Evolutionary conservation across 1,140 invertebrate species (phyloP).

Genomic region (Brachystomella parvula): DNA sequence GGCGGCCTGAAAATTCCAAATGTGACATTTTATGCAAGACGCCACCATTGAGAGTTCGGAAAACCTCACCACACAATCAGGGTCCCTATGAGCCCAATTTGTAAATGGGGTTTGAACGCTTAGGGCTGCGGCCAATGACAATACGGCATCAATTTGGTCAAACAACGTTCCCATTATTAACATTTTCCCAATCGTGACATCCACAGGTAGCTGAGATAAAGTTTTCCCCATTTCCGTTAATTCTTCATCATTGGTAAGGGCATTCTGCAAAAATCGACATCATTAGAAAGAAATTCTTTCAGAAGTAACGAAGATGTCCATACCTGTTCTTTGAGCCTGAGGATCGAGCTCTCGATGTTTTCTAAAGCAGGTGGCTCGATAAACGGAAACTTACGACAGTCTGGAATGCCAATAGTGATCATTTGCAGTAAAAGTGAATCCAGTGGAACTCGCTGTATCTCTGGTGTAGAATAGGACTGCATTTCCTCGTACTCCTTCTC

Average conservation of each 20-base stretch:
- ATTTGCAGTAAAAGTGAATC: constrained; percentile 89
- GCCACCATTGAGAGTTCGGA: background rate
- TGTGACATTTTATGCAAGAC: background rate
- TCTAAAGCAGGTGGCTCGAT: constrained; percentile 77
- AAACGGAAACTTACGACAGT: constrained; percentile 89
- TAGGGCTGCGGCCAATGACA: constrained; percentile 82
- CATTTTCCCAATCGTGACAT: constrained; percentile 93
- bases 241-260: constrained; percentile 70
- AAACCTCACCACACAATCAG: constrained; percentile 50
- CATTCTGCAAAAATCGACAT: constrained; percentile 52
- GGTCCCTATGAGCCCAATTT: constrained; percentile 73
- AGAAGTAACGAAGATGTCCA: background rate
- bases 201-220: constrained; percentile 81
- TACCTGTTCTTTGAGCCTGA: constrained; percentile 80
- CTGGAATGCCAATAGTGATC: constrained; percentile 86
- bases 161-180: constrained; percentile 86
- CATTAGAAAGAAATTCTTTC: constrained; percentile 14
- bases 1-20: constrained; percentile 50
- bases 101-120: constrained; percentile 92
- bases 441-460: constrained; percentile 83
- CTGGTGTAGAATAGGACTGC: constrained; percentile 73
- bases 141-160: constrained; percentile 78
- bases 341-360: constrained; percentile 76
- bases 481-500: constrained; percentile 74
- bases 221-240: constrained; percentile 85